These are phyloP conservation scores for Salvelinus namaycush DNA, from an alignment of 2,113 vertebrate species.

Conservation along the genomic window DNA sequence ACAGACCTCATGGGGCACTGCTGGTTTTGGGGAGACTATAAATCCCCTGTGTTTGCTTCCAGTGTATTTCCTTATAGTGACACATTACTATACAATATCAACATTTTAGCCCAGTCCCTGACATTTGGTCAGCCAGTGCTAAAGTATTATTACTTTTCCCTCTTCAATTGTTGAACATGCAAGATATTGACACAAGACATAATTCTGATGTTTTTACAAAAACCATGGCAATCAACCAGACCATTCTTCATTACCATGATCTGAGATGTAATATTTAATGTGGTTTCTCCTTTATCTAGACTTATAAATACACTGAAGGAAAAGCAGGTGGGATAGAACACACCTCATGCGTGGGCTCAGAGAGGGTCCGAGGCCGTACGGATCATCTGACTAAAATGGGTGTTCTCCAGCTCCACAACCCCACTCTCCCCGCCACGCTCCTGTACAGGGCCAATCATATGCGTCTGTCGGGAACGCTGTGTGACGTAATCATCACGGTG, in stretches of 20 bases:
- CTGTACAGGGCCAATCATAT: constrained; percentile 99
- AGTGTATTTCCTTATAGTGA: background rate
- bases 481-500: constrained; percentile 97
- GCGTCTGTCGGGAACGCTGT: constrained; percentile 93
- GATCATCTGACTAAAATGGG: constrained; percentile 91
- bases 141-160: background rate
- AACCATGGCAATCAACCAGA: too few relatives aligned
- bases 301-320: constrained; percentile 40
- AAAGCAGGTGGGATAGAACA: constrained; percentile 58
- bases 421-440: constrained; percentile 89
- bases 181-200: background rate
- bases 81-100: background rate
- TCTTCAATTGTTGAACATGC: background rate
- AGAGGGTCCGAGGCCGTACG: constrained; percentile 72
- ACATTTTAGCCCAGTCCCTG: background rate
- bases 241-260: too few relatives aligned
- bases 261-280: background rate
- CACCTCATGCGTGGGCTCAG: constrained; percentile 81
- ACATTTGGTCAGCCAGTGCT: background rate
- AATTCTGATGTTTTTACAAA: background rate
- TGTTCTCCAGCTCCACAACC: constrained; percentile 96
- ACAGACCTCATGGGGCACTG: background rate
- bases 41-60: background rate
- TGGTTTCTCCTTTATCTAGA: constrained; percentile 26
- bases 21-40: background rate